Evolutionary conservation across 1,140 invertebrate species (phyloP).

Genomic region (Caerostris darwini): DNA sequence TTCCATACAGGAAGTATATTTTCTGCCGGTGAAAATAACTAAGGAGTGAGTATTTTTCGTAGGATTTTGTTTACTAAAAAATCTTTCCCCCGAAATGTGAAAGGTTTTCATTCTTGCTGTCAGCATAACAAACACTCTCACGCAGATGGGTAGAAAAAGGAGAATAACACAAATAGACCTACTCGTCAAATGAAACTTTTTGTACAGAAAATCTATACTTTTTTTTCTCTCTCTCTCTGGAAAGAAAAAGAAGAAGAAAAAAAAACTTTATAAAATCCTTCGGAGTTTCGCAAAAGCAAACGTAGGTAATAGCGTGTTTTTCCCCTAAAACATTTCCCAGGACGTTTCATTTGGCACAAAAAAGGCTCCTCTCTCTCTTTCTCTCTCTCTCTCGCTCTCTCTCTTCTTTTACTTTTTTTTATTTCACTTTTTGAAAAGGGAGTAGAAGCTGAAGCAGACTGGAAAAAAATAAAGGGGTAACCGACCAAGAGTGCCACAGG

Average conservation of each 20-base stretch:
- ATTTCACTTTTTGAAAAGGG: background rate
- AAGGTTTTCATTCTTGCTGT: conserved; percentile 39
- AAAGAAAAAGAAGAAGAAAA: background rate
- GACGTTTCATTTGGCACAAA: conserved; percentile 60
- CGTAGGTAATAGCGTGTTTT: conserved; percentile 55
- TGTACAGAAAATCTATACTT: conserved; percentile 55
- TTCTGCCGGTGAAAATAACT: background rate
- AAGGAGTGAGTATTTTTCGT: conserved; percentile 5
- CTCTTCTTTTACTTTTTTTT: too few species aligned
- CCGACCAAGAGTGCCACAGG: conserved; percentile 32
- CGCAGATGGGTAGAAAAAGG: background rate
- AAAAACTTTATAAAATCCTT: conserved; percentile 68
- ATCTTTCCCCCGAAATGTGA: conserved; percentile 7
- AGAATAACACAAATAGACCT: conserved; percentile 43
- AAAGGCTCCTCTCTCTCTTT: background rate
- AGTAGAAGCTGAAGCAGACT: background rate
- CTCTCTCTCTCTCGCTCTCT: too few species aligned
- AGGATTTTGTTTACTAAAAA: conserved; percentile 7
- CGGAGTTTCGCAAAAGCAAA: conserved; percentile 45
- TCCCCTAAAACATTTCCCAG: conserved; percentile 61
- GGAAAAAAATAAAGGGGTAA: conserved; percentile 7
- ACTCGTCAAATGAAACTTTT: conserved; percentile 58
- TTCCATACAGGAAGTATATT: conserved; percentile 4
- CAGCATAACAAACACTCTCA: conserved; percentile 39
- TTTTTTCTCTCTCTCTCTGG: background rate